Base-by-base conservation (phyloP, 2,888 invertebrate species). In the Argyresthia goedartella region DNA sequence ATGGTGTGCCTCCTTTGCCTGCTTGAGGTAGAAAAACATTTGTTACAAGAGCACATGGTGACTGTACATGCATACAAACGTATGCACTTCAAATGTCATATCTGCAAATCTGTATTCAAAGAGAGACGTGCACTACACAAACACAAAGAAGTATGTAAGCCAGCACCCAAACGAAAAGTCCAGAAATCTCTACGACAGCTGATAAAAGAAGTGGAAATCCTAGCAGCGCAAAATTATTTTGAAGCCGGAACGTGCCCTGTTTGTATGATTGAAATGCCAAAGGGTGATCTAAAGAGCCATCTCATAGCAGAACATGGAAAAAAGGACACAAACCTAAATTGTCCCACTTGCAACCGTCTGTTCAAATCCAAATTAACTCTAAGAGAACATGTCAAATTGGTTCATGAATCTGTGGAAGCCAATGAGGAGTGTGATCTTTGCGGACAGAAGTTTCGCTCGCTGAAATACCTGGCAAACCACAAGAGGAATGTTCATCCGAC, bases 401-500 rank as follows among this genome's bases (percentile, higher is more conserved):
- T 72, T 0, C 73, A 73, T n/a, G 65, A 70, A 4, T 62, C 70
- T 0, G 54, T 64, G 0, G 65, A 67, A 36, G 64, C 68, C 3
- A 67, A 69, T 0, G 67, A 60, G 25, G 64, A 64, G 45, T 73
- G 73, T 42, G 63, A 67, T 7, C 54, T 65, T 0, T 73, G 72
- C 8, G 70, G 67, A 0, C 69, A 71, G 53, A 65, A 65, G 57
- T 73, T 73, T 42, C 60, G 63, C 4, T 66, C 66, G 1, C 39
- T 61, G 35, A 71, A 71, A 55, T 71, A 71, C 51, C 43, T 72
- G 10, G 54, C 64, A 0, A 71, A 71, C 49, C 72, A 72, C 50
- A 64, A 65, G 53, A 64, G 73, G 51, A 73, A 72, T 52, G 71
- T 71, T 0, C 71, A 71, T 56, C 71, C 71, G 0, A 54, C 55